phyloP scores from a whole-genome alignment of 1,140 invertebrate genomes.

The Berghia stephanieae region DNA sequence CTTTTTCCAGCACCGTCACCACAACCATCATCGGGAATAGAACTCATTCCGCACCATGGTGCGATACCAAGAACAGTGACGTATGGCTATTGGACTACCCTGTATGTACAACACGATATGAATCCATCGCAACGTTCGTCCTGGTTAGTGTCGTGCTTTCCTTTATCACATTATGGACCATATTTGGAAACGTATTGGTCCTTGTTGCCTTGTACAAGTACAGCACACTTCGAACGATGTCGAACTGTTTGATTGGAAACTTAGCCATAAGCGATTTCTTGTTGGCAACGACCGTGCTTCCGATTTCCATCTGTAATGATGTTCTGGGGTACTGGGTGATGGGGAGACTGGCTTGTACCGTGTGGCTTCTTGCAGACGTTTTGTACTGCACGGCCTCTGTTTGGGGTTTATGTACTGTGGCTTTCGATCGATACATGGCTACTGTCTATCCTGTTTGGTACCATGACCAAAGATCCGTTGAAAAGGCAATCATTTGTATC shows the following conservation, averaged over 20 bases:
- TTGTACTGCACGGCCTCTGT: conserved; percentile 68
- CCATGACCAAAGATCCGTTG: conserved; percentile 56
- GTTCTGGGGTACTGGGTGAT: conserved; percentile 67
- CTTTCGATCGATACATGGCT: conserved; percentile 66
- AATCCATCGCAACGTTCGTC: conserved; percentile 47
- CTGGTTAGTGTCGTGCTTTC: conserved; percentile 53
- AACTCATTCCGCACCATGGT: no score
- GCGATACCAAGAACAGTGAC: conserved; percentile 43
- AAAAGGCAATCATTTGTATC: conserved; percentile 61
- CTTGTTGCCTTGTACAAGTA: conserved; percentile 59
- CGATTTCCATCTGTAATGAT: conserved; percentile 62
- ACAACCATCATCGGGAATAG: not conserved
- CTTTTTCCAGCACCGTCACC: not conserved
- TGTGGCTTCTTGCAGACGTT: conserved; percentile 65
- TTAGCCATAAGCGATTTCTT: conserved; percentile 66
- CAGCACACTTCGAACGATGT: conserved; percentile 62
- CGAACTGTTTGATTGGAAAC: conserved; percentile 67
- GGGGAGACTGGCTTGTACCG: conserved; percentile 57
- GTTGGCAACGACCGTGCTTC: conserved; percentile 64
- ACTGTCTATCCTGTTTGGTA: conserved; percentile 68
- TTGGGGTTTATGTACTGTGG: conserved; percentile 67
- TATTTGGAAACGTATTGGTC: conserved; percentile 66
- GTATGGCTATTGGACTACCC: conserved; percentile 47
- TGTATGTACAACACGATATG: conserved; percentile 52
- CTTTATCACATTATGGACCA: conserved; percentile 63